Percentiles rank a stretch among this genome's conserved stretches.
Conservation (phyloP, 2,797 vertebrate species). For the Onychomys arenicola region DNA sequence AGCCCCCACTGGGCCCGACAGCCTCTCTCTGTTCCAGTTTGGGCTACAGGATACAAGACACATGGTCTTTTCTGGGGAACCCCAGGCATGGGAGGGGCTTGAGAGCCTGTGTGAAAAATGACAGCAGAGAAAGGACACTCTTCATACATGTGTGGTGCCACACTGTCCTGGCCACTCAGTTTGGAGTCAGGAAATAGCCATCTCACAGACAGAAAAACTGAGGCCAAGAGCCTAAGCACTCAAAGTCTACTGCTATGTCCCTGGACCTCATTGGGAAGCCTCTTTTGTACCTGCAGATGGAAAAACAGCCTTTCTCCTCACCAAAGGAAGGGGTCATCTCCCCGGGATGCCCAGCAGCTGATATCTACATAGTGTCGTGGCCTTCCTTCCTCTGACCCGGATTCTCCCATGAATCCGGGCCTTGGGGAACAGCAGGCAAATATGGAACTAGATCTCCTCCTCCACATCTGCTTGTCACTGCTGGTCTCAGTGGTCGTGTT, state of each 20-base stretch:
- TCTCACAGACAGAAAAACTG: not conserved
- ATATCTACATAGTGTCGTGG: too few relatives aligned
- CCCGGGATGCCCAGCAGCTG: not conserved
- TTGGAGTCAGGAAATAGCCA: not conserved
- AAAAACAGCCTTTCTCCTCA: not conserved
- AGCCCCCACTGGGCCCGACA: not conserved
- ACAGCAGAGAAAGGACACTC: not conserved
- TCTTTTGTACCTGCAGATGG: not conserved
- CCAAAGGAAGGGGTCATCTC: not conserved
- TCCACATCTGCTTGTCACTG: not conserved
- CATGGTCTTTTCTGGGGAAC: too few relatives aligned
- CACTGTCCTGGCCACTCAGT: not conserved
- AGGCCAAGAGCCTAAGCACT: not conserved
- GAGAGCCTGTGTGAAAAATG: not conserved
- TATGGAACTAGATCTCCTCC: not conserved
- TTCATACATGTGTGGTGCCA: not conserved
- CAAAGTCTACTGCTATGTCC: not conserved
- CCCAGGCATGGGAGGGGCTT: not conserved
- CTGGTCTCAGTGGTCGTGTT: fast-evolving
- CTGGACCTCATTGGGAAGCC: not conserved
- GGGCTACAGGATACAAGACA: not conserved
- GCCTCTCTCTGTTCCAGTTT: not conserved
- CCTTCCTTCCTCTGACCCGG: not conserved
- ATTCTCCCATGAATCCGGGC: not conserved
- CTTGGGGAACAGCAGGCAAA: not conserved